These are phyloP conservation scores for Ceuthmochares aereus DNA, from an alignment of 2,113 vertebrate genomes.

Conservation along the genomic window DNA sequence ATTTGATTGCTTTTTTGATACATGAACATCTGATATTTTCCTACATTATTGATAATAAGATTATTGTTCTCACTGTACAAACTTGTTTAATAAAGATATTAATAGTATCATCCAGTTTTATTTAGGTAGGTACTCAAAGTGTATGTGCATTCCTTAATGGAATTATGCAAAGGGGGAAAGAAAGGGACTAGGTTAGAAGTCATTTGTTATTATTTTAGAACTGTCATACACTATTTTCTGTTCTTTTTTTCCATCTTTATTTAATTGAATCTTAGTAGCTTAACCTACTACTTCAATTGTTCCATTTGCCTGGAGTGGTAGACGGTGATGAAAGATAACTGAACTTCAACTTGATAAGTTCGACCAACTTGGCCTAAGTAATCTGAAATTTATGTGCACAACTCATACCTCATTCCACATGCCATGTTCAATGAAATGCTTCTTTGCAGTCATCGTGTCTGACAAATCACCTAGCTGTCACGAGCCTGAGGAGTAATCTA, in stretches of 20 bases:
- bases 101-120: neutral
- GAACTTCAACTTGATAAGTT: neutral
- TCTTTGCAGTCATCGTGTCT: neutral
- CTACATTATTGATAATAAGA: neutral
- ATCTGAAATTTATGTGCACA: neutral
- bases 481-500: neutral
- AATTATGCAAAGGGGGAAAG: neutral
- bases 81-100: neutral
- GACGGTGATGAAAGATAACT: neutral
- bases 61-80: neutral
- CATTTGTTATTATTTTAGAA: neutral
- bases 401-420: neutral
- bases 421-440: neutral
- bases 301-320: neutral
- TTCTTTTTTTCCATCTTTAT: neutral
- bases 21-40: neutral
- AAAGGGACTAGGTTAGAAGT: neutral
- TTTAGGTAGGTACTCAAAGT: neutral
- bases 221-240: neutral
- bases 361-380: neutral
- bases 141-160: neutral
- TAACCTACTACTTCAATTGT: neutral
- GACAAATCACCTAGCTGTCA: neutral
- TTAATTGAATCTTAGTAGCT: neutral
- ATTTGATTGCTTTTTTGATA: neutral